phyloP scores from a whole-genome alignment of 1,140 invertebrate genomes.

The Paraescarpia echinospica region DNA sequence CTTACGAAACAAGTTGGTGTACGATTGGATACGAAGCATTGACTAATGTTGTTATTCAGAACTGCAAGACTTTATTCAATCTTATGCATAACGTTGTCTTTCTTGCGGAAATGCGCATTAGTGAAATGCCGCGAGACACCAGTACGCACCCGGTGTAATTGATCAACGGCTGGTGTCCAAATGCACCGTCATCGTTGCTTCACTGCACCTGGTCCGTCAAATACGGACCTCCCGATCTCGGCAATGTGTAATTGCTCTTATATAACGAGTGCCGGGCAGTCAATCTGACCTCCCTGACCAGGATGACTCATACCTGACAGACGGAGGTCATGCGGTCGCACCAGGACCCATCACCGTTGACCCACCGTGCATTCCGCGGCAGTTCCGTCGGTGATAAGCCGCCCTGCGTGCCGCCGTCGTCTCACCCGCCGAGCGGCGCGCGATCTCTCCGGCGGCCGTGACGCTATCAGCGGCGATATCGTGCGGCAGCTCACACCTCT shows the following conservation, averaged over 20 bases:
- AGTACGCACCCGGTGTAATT: no score
- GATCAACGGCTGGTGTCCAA: no score
- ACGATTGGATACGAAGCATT: no score
- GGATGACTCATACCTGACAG: not conserved
- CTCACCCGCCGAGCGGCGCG: not conserved
- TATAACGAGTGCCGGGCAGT: not conserved
- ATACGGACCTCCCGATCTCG: not conserved
- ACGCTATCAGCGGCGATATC: not conserved
- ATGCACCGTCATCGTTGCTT: no score
- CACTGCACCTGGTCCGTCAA: not conserved
- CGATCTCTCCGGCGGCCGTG: not conserved
- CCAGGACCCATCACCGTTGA: not conserved
- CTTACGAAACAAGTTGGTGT: no score
- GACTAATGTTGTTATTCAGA: no score
- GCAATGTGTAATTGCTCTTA: not conserved
- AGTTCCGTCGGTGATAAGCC: conserved; percentile 3
- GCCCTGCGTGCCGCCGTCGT: not conserved
- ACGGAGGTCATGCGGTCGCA: not conserved
- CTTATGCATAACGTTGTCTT: no score
- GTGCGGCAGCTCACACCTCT: no score
- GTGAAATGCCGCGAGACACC: no score
- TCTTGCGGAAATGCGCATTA: no score
- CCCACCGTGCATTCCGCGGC: not conserved
- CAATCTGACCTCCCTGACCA: not conserved
- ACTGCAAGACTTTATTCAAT: no score